These are phyloP conservation scores for Lynx canadensis DNA, from an alignment of 2,113 vertebrate genomes.

Conservation along the genomic window DNA sequence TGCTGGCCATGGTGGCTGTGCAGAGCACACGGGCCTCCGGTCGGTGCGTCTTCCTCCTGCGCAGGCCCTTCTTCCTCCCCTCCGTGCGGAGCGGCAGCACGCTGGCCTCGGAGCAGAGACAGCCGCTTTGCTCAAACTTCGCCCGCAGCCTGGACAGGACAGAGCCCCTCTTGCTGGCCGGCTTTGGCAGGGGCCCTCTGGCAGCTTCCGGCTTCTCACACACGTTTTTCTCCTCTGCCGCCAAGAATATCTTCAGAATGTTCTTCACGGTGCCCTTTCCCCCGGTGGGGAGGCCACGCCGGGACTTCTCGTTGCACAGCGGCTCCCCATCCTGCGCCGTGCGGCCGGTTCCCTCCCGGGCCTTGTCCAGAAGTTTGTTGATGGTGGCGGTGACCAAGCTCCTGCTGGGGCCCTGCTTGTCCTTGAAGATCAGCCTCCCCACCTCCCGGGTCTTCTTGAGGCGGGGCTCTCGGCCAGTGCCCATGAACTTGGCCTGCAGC, in stretches of 20 bases:
- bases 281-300: conserved; percentile 56
- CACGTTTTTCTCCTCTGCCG: conserved; percentile 81
- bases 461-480: conserved; percentile 85
- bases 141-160: conserved; percentile 88
- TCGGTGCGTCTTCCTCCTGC: conserved; percentile 74
- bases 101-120: conserved; percentile 79
- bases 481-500: conserved; percentile 91
- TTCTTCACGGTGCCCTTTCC: conserved; percentile 87
- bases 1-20: conserved; percentile 70
- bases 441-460: conserved; percentile 90
- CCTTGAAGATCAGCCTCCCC: conserved; percentile 87
- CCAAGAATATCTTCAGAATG: conserved; percentile 90
- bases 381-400: conserved; percentile 70
- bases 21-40: conserved; percentile 75
- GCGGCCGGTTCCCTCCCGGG: conserved; percentile 46
- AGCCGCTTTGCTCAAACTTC: conserved; percentile 87
- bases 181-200: conserved; percentile 70
- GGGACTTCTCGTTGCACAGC: conserved; percentile 31
- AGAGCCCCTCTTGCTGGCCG: conserved; percentile 74
- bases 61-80: conserved; percentile 9
- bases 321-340: conserved; percentile 10
- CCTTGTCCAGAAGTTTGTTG: conserved; percentile 80
- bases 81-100: conserved; percentile 53
- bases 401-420: conserved; percentile 74
- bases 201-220: not conserved